These are phyloP conservation scores for Otis tarda DNA, from an alignment of 2,113 vertebrate genomes.

Conservation along the genomic window DNA sequence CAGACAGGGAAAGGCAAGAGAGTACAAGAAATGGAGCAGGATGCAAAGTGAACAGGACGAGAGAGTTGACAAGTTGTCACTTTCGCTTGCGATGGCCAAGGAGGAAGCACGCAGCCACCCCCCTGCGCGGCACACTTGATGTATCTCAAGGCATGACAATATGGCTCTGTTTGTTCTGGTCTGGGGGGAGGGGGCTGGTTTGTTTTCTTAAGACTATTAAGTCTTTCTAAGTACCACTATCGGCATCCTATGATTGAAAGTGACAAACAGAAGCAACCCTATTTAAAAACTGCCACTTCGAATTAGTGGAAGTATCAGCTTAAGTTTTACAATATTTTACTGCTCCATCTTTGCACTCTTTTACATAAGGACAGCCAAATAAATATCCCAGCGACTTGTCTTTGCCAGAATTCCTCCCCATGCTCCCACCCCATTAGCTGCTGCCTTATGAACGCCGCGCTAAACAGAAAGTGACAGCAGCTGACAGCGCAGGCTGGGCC, in stretches of 20 bases:
- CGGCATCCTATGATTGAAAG: slow-evolving; percentile 75
- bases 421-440: slow-evolving; percentile 73
- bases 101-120: background rate
- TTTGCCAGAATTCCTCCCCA: slow-evolving; percentile 64
- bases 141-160: slow-evolving; percentile 66
- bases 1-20: slow-evolving; percentile 50
- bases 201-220: slow-evolving; percentile 79
- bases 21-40: background rate
- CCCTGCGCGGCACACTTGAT: background rate
- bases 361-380: slow-evolving; percentile 53
- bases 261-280: slow-evolving; percentile 75
- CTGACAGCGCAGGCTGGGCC: slow-evolving; percentile 48
- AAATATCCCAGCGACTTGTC: background rate
- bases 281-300: slow-evolving; percentile 78
- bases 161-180: slow-evolving; percentile 59
- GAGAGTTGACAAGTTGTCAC: slow-evolving; percentile 69
- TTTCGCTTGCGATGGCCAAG: slow-evolving; percentile 18
- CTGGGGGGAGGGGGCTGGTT: slow-evolving; percentile 34
- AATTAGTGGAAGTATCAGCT: slow-evolving; percentile 73
- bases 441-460: slow-evolving; percentile 53
- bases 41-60: slow-evolving; percentile 66
- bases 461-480: slow-evolving; percentile 70
- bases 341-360: slow-evolving; percentile 56
- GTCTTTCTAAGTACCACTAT: slow-evolving; percentile 74
- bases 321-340: slow-evolving; percentile 66